Base-by-base conservation (phyloP, 2,113 vertebrate species). In the Erpornis zantholeuca region DNA sequence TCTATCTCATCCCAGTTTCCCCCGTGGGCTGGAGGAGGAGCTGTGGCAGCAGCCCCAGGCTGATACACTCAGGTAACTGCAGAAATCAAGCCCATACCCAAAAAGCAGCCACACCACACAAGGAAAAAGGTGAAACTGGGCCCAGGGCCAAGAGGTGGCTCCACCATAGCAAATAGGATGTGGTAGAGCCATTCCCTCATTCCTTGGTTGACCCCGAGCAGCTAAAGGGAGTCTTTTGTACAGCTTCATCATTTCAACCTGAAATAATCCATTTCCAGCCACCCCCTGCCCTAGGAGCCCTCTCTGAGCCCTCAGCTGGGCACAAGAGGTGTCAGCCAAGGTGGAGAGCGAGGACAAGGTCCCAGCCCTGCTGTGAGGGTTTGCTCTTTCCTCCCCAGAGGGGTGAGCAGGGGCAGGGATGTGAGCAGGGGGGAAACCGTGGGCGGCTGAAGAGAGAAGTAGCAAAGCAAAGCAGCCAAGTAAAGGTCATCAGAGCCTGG, bases 391-490 rank as follows among this genome's bases (percentile, higher is more conserved):
- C 56, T 75, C 20, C 3, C 38, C 27, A 9, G 9, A 2, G 27
- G 28, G 45, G 18, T 11, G 27, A 44, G 59, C 29, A 6, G 15
- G 65, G 60, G 77, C 28, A 52, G 40, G 50, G 45, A 53, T 36
- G 59, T 2, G 2, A 28, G 24, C 2, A 1, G 45, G 27, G 31
- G 33, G 47, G 33, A 87, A 86, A 21, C 40, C 0, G 12, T 84
- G 76, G 76, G 94, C 0, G 6, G 86, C 38, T 56, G 31, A 78
- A 93, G 76, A 22, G 57, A 92, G 90, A 96, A 97, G 93, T 29
- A 83, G 60, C n/a, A 50, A 61, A 92, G 91, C 28, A 68, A 88
- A 96, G 88, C 21, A 88, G 68, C 24, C 27, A 59, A 94, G 82
- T 8, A 78, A 94, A 96, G 88, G 86, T 92, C 90, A 92, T 17